Evolutionary conservation across 2,797 vertebrate species (phyloP), one percentile per base, ranked within the genome.

Genomic region (Acomys russatus): DNA sequence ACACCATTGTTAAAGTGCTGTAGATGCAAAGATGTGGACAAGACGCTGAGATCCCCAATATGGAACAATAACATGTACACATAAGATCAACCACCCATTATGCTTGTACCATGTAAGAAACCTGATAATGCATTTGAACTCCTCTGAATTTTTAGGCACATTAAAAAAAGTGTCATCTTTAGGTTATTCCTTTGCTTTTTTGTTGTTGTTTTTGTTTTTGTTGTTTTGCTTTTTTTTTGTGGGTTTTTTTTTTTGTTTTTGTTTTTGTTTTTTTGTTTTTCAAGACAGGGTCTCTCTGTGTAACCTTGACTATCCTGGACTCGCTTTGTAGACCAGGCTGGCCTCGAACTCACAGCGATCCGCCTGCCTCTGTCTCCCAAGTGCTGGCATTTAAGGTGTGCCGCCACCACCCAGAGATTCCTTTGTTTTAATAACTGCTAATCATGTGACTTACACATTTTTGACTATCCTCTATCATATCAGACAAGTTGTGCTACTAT

Each of bases 111-210:
- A n/a, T n/a, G 23, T n/a, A 84, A 85, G 33, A 83, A 59, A 61
- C 12, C 73, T 77, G 54, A 77, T 90, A 86, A 89, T 51, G 25
- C 3, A 22, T 83, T 89, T 63, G n/a, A 83, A 18, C 11, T 8
- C 30, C 38, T 94, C 88, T 92, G 35, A 93, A 83, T 70, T 93
- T 88, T 59, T 54, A 96, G 71, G 6, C 64, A 71, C 54, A 96
- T 88, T 89, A 71, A 35, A 56, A 77, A 51, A 87, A 80, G 59
- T 66, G 82, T 6, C 30, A 86, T 14, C 79, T 91, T 94, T 54
- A 92, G 66, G 6, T n/a, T 92, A 68, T 73, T 76, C 54, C 51
- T 92, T 89, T 90, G 25, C 44, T 74, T 77, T 79, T 35, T 44
- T 44, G n/a, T n/a, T 44, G 44, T 44, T 44, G 44, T 44, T 44